Base-by-base conservation (phyloP, 2,888 invertebrate species). In the Caenorhabditis zanzibari region DNA sequence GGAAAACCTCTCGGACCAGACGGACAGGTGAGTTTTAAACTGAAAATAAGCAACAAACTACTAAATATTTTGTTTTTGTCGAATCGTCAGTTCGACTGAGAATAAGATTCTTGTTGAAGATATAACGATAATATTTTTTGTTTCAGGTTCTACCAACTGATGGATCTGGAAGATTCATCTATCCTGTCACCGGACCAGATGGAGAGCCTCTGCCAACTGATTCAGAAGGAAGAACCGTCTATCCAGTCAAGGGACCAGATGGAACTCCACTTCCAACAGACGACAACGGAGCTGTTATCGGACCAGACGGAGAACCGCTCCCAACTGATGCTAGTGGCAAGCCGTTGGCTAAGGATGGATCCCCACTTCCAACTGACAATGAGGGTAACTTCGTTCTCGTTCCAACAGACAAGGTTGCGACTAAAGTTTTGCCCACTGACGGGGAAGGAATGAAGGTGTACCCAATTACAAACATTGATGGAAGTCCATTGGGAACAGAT, bases 191-290 rank as follows among this genome's bases (percentile, higher is more conserved):
- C 14, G 58, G 56, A 58, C 54, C 47, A 14, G 72, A 80, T 26
- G 74, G 74, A 35, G 59, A 68, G 49, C 26, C 49, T 14, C 72
- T 85, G 1, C 75, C 80, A 16, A 85, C 82, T 28, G 80, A 75
- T 49, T 58, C 56, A 10, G 6, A 54, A n/a, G 85, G 85, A 52
- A 58, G 77, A 1, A 61, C 63, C 26, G 56, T 82, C 5, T 73
- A 81, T 35, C 28, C 76, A 81, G 59, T 79, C 14, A 35, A 59
- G 32, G 73, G 73, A 44, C 63, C 75, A 41, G 63, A 63, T 14
- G 49, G 61, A 64, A 54, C 61, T n/a, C 74, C 81, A 59, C 68
- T 86, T 22, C 85, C 86, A 19, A 90, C 88, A n/a, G 88, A 89
- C 56, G 81, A 38, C 0, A 73, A 82, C 41, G 88, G 88, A 35